Evolutionary conservation across 2,113 vertebrate genomes (phyloP).

Genomic region (Sitta europaea): DNA sequence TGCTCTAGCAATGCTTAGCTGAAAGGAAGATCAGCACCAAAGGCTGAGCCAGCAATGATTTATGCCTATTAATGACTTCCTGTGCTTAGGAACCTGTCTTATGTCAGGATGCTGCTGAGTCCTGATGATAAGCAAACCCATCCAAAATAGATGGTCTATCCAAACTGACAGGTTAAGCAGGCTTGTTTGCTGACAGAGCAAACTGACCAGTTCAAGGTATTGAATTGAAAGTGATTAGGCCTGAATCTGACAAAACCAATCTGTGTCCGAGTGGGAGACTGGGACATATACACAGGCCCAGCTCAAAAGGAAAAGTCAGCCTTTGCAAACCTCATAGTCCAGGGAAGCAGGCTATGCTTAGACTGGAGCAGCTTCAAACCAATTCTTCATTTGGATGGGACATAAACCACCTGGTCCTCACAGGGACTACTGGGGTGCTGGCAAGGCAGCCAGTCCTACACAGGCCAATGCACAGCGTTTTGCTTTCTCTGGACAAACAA

Average conservation of each 20-base stretch:
- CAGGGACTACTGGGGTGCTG: not conserved
- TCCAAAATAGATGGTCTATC: not conserved
- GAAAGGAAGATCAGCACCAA: not conserved
- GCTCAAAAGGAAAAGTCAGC: not conserved
- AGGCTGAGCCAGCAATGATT: not conserved
- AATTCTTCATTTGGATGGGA: not conserved
- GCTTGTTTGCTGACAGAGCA: not conserved
- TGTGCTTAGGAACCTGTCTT: not conserved
- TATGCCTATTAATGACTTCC: not conserved
- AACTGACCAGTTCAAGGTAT: not conserved
- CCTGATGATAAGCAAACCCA: not conserved
- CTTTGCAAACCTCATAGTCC: not conserved
- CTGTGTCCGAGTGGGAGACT: not conserved
- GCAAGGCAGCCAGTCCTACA: not conserved
- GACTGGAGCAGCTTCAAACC: not conserved
- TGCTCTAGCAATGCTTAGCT: not conserved
- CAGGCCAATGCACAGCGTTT: fast-evolving
- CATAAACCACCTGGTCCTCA: not conserved
- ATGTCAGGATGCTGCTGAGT: not conserved
- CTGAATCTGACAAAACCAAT: not conserved
- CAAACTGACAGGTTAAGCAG: not conserved
- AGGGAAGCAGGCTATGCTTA: not conserved
- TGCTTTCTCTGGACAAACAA: not conserved
- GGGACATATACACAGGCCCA: not conserved
- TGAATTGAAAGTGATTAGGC: not conserved